Evolutionary conservation across 2,888 invertebrate genomes (phyloP), one percentile per base, ranked within the genome.

Genomic region (Cancer borealis): DNA sequence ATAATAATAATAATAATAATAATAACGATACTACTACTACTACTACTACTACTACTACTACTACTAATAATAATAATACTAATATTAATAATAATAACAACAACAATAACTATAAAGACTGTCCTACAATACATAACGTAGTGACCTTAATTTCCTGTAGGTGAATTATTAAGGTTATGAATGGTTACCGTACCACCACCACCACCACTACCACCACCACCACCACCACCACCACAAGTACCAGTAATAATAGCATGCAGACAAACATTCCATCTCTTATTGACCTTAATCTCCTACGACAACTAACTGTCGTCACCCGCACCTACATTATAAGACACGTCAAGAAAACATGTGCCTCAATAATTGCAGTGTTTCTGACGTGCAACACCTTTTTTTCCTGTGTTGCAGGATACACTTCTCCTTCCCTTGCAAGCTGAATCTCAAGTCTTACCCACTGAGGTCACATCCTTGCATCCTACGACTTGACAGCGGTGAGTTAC

Each of bases 401-500:
- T 26, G 30, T 87, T 93, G 10, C 92, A 93, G 93, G 92, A 49
- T 93, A 1, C 92, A 93, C 66, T 92, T 66, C 49, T 30, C 49
- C n/a, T 91, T 93, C 88, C 95, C 95, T 17, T 95, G 95, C 46
- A 39, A 66, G 8, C 84, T 95, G 88, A 92, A 95, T 26, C 84
- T 95, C 1, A 79, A 54, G 30, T 87, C 89, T n/a, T 95, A 95
- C 60, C 95, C 95, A 0, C 84, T 95, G 45, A 89, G 92, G 3
- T 49, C 39, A 14, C 92, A 95, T 88, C 49, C 84, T 88, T 95
- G 95, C 92, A 73, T 30, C 3, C 91, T 95, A 3, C 93, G 46
- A 26, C 93, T 95, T 17, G 79, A 93, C 88, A 95, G 95, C 88
- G 49, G 95, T 95, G 88, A 95, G 95, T 95, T 54, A 6, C 66